phyloP scores from a whole-genome alignment of 2,797 vertebrate genomes.

The Coreius guichenoti region DNA sequence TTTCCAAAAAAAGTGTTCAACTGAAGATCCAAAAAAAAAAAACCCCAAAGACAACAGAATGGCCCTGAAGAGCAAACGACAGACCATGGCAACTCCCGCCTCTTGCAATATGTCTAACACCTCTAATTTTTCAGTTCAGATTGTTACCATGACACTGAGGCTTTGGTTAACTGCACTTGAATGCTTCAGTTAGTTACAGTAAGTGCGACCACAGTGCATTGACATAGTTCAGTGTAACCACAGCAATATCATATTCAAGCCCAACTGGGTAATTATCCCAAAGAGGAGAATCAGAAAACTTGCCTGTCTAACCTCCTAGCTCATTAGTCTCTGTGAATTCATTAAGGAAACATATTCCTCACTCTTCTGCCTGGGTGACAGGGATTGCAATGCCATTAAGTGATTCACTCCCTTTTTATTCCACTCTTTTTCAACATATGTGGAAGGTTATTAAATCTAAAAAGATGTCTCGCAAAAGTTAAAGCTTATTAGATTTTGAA shows the following conservation, averaged over 20 bases:
- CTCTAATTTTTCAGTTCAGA: conserved; percentile 6
- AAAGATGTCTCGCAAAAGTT: not conserved
- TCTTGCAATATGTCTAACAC: conserved; percentile 6
- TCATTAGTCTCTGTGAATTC: conserved; percentile 33
- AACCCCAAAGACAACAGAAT: not conserved
- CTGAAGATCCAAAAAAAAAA: not conserved
- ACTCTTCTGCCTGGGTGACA: conserved; percentile 25
- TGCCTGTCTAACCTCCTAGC: conserved; percentile 17
- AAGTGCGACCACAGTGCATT: not conserved
- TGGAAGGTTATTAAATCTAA: conserved; percentile 4
- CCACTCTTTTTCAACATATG: not conserved
- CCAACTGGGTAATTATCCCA: conserved; percentile 18
- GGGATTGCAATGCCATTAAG: not conserved
- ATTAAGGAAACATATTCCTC: conserved; percentile 25
- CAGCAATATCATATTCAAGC: conserved; percentile 17
- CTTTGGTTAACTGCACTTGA: conserved; percentile 10
- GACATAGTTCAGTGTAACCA: not conserved
- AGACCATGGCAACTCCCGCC: not conserved
- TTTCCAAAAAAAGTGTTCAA: not conserved
- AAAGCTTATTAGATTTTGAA: not conserved
- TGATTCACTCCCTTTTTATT: not conserved
- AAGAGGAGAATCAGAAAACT: conserved; percentile 12
- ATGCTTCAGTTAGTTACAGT: not conserved
- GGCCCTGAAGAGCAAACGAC: not conserved
- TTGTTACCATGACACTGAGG: conserved; percentile 26